Evolutionary conservation across 1,140 invertebrate species (phyloP), one percentile per base, ranked within the genome.

Genomic region (Hycleus cichorii): DNA sequence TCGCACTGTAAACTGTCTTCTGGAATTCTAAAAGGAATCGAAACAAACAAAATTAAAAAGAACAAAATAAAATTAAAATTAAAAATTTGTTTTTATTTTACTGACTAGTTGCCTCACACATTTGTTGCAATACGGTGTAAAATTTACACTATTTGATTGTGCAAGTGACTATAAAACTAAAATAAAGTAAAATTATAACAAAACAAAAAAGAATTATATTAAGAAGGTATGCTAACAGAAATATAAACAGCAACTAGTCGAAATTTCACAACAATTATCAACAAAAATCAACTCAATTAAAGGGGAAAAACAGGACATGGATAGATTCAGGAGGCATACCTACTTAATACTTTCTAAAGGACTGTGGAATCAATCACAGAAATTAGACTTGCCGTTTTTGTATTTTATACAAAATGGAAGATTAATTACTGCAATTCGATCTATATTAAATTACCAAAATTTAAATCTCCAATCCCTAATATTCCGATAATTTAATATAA

Each of bases 81-180:
- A 57, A 60, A 58, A 54, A 61, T 65, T 53, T 53, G 54, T 45
- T 61, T 65, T 62, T 58, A 63, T 63, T 64, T 67, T 61, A 64
- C 63, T 74, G 72, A 74, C 72, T 74, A 74, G 72, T 74, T 74
- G 69, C 71, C 66, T 68, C 69, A 74, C 71, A 74, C 72, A 58
- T 66, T 70, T 65, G 68, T 63, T 61, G 58, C 55, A 60, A 65
- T 61, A 68, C 62, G 62, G 67, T 70, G 67, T 68, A 65, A 49
- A 61, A 50, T 49, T 60, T 69, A 69, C 64, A 66, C 62, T 64
- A 67, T 59, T 47, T 47, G 48, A 66, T 57, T 58, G 65, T 67
- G 64, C 67, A 56, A 58, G 60, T 64, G 58, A 62, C 59, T 49
- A 46, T 8, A n/a, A 42, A 42, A 42, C 40, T n/a, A 42, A 7